A percentile compares a stretch with the other conserved stretches of the same genome.
phyloP scores from a whole-genome alignment of 2,113 vertebrate genomes.

The Nerophis lumbriciformis region DNA sequence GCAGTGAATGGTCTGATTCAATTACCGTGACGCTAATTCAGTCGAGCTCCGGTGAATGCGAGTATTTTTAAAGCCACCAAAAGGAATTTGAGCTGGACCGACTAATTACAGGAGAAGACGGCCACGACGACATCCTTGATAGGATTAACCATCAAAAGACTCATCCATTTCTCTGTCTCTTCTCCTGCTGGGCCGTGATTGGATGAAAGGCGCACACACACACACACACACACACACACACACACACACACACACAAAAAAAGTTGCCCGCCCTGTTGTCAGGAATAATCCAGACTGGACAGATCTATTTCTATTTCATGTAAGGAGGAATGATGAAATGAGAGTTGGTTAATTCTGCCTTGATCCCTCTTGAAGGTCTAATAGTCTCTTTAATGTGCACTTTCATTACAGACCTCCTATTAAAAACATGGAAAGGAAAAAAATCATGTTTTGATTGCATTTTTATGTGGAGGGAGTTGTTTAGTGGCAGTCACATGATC shows the following conservation, averaged over 20 bases:
- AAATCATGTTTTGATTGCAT: not conserved
- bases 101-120: constrained; percentile 59
- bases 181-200: constrained; percentile 53
- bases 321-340: constrained; percentile 59
- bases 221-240: too few relatives aligned
- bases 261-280: constrained; percentile 59
- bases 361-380: constrained; percentile 58
- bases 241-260: constrained; percentile 1
- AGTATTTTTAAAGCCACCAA: constrained; percentile 44
- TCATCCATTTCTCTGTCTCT: constrained; percentile 68
- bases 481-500: too few relatives aligned
- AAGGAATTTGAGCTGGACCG: constrained; percentile 50
- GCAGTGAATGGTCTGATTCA: constrained; percentile 4
- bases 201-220: constrained; percentile 41
- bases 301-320: constrained; percentile 64
- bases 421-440: constrained; percentile 19
- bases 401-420: constrained; percentile 53
- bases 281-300: constrained; percentile 53
- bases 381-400: constrained; percentile 54
- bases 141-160: constrained; percentile 63
- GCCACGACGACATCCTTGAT: constrained; percentile 62
- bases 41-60: constrained; percentile 1
- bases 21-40: constrained; percentile 9
- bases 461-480: too few relatives aligned
- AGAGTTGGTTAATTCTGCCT: constrained; percentile 54